Percentiles rank a stretch among this genome's conserved stretches.
Conservation (phyloP, 2,113 vertebrate species). For the Catharus bicknelli region DNA sequence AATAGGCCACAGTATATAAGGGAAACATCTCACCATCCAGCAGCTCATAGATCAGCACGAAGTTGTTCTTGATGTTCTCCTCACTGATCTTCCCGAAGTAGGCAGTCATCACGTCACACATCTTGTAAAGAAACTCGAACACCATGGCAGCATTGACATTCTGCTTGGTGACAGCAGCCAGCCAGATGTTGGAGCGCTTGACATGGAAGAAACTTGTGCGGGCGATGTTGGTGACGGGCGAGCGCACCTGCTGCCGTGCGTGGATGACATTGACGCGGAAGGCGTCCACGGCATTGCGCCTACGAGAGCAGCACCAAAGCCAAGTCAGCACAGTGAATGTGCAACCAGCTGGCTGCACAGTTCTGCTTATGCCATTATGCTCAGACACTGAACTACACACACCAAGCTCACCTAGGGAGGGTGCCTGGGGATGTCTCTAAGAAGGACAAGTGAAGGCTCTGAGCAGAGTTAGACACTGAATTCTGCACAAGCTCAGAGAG, state of each 20-base stretch:
- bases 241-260: conserved; percentile 96
- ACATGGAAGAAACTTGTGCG: conserved; percentile 99
- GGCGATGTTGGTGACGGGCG: conserved; percentile 97
- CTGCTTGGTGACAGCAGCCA: conserved; percentile 98
- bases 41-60: conserved; percentile 97
- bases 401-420: background rate
- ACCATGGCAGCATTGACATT: conserved; percentile 99
- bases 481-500: background rate
- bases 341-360: background rate
- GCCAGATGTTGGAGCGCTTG: conserved; percentile 99
- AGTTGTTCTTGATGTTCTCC: conserved; percentile 99
- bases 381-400: background rate
- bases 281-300: conserved; percentile 96
- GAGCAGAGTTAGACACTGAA: background rate
- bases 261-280: conserved; percentile 99
- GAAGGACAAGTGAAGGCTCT: background rate
- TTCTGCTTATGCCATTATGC: background rate
- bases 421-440: background rate
- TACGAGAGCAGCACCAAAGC: conserved; percentile 41
- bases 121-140: conserved; percentile 99
- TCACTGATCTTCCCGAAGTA: conserved; percentile 99
- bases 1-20: background rate
- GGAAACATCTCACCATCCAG: conserved; percentile 85
- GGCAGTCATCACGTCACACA: conserved; percentile 98
- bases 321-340: fast-evolving